Base-by-base conservation (phyloP, 2,888 invertebrate species). In the Serripes groenlandicus region DNA sequence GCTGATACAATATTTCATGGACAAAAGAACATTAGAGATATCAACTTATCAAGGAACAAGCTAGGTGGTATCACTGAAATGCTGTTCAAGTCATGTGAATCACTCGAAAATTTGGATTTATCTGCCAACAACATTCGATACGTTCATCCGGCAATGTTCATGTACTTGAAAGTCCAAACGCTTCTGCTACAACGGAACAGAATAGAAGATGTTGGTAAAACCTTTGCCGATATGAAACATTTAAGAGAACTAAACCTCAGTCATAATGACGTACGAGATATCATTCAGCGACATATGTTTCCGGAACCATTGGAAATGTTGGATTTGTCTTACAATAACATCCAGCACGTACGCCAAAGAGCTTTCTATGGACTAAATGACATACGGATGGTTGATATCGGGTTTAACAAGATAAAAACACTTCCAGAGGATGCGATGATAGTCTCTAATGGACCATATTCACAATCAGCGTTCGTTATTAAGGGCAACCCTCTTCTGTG, bases 401-500 rank as follows among this genome's bases (percentile, higher is more conserved):
- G 88, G 18, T 83, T 66, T 62, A 92, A 92, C 76, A 83, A 84
- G 11, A 81, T 92, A 11, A 32, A 58, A 11, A 81, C 86, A 9
- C 37, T 89, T 4, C 42, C 81, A 1, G 69, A 75, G 62, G 73
- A 78, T 26, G 64, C 84, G 2, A 58, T 89, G 28, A 62, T 70
- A 0, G 78, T 88, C 0, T 87, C 88, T 9, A 85, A 83, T 21
- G 81, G 84, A 0, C 78, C 37, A 0, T 86, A 75, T 54, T 64
- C 83, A 18, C 90, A 64, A 62, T 81, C 86, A 35, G 78, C 83
- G 2, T 90, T 92, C 75, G 75, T 85, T 37, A 79, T 91, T 21
- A 49, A 79, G 18, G 88, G 81, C 34, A 92, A 92, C 69, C 90
- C 89, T 0, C 74, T 91, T 0, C 74, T 84, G 9, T 92, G 92